Evolutionary conservation across 2,888 invertebrate species (phyloP).

Genomic region (Imbricaverruca yamaguchii): DNA sequence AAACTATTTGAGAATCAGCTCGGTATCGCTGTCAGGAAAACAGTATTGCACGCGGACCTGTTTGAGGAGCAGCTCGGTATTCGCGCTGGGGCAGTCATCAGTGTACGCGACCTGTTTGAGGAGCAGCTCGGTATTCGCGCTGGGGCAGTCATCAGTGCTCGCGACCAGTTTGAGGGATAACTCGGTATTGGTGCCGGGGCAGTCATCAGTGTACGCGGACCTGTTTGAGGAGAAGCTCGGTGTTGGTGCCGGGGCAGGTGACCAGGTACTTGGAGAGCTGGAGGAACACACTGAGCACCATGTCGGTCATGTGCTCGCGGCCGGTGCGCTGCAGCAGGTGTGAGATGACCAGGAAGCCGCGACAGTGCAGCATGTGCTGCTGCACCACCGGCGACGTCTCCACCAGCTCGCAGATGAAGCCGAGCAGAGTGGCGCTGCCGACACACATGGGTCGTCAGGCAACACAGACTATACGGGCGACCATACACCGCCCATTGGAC

Average conservation of each 20-base stretch:
- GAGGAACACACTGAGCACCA: constrained; percentile 85
- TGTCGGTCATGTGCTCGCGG: constrained; percentile 85
- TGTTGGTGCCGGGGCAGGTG: constrained; percentile 85
- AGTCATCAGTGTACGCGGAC: constrained; percentile 46
- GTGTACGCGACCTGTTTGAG: too few species aligned
- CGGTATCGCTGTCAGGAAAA: too few species aligned
- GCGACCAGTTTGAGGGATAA: too few species aligned
- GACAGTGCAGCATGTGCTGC: constrained; percentile 98
- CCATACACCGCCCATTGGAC: too few species aligned
- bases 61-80: constrained; percentile 81
- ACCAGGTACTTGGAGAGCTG: constrained; percentile 87
- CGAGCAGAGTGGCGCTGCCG: constrained; percentile 81
- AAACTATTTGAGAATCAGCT: too few species aligned
- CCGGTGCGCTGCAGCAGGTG: constrained; percentile 71
- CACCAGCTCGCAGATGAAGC: constrained; percentile 94
- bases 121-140: constrained; percentile 60
- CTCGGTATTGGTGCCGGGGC: too few species aligned
- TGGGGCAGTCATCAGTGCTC: too few species aligned
- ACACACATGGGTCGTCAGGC: too few species aligned
- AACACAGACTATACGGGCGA: too few species aligned
- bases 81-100: constrained; percentile 66
- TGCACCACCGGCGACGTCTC: constrained; percentile 96
- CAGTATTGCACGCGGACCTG: constrained; percentile 56
- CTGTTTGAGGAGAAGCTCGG: constrained; percentile 84
- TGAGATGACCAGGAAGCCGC: constrained; percentile 96